These are phyloP conservation scores for Tonatia bakeri DNA, from an alignment of 2,113 vertebrate species.

Conservation along the genomic window DNA sequence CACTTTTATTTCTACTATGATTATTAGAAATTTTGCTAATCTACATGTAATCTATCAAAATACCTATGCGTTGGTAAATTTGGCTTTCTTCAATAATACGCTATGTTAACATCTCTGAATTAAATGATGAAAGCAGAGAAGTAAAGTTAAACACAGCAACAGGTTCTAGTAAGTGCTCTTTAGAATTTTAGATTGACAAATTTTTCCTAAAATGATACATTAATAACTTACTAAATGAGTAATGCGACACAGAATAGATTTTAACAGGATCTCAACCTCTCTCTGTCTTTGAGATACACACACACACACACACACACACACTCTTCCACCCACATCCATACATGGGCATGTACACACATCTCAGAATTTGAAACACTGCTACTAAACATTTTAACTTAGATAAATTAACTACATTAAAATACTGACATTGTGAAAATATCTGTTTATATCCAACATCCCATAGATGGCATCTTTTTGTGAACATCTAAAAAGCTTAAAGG, in stretches of 20 bases:
- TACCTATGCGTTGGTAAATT: constrained; percentile 56
- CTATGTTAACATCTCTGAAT: constrained; percentile 62
- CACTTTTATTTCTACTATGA: constrained; percentile 56
- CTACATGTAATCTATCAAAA: constrained; percentile 60
- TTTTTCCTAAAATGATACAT: constrained; percentile 68
- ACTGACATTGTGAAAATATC: constrained; percentile 79
- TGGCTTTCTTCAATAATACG: constrained; percentile 52
- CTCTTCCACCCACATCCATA: not conserved
- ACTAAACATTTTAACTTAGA: constrained; percentile 73
- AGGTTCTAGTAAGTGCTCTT: constrained; percentile 58
- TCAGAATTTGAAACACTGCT: constrained; percentile 70
- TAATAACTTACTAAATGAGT: constrained; percentile 74
- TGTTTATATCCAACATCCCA: constrained; percentile 73
- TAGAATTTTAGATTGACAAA: constrained; percentile 71
- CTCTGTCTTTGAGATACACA: not conserved
- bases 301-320: not conserved
- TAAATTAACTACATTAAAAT: constrained; percentile 81
- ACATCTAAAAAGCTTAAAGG: constrained; percentile 70
- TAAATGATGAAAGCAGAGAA: constrained; percentile 65
- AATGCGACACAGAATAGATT: constrained; percentile 58
- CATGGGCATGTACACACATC: constrained; percentile 28
- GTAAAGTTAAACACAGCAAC: constrained; percentile 69
- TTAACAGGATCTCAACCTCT: not conserved
- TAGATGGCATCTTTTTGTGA: constrained; percentile 71
- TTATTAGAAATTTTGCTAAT: constrained; percentile 63